A percentile compares a stretch with the other conserved stretches of the same genome.
phyloP scores from a whole-genome alignment of 2,113 vertebrate genomes.

The Bungarus multicinctus region DNA sequence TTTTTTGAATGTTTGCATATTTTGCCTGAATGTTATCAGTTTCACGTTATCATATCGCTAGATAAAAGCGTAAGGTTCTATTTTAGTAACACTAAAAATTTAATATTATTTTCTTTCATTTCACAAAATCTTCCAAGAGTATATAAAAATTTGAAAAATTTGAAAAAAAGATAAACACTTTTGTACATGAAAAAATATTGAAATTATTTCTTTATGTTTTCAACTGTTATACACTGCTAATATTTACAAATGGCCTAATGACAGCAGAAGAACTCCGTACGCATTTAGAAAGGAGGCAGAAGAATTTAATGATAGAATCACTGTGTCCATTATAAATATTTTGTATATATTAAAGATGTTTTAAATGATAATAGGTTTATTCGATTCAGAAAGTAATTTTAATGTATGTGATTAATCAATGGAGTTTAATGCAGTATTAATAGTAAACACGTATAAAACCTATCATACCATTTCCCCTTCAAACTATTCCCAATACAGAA shows the following conservation, averaged over 20 bases:
- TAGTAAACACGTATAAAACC: background rate
- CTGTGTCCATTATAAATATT: background rate
- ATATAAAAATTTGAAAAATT: background rate
- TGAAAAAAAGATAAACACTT: background rate
- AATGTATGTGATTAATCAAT: background rate
- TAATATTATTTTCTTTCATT: background rate
- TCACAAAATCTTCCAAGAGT: background rate
- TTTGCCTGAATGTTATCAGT: background rate
- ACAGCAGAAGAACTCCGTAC: background rate
- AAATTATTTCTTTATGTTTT: background rate
- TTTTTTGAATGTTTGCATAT: background rate
- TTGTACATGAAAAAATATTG: background rate
- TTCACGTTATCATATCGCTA: background rate
- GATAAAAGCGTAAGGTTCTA: background rate
- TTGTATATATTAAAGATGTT: background rate
- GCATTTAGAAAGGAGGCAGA: background rate
- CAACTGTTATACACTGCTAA: background rate
- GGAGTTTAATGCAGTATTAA: background rate
- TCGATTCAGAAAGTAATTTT: background rate
- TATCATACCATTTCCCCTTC: background rate
- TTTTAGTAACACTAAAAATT: background rate
- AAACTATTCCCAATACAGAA: background rate
- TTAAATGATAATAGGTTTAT: too few relatives aligned
- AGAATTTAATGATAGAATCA: background rate
- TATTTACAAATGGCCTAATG: background rate